Conservation (phyloP, 2,113 vertebrate genomes). For the Vulpes lagopus region DNA sequence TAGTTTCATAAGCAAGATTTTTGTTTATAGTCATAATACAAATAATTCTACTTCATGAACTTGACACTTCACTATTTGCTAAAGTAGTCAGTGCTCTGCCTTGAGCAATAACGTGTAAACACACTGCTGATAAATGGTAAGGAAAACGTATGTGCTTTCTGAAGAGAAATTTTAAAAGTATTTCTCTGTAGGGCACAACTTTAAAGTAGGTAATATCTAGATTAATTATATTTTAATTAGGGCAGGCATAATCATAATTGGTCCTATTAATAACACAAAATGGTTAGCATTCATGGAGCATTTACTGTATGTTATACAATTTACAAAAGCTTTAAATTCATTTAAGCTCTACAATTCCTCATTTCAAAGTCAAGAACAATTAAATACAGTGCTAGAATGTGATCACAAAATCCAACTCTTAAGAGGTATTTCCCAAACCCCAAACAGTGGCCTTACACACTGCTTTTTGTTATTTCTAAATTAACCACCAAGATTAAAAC, state of each 20-base stretch:
- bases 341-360: slow-evolving; percentile 35
- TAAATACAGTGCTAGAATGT: background rate
- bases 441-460: background rate
- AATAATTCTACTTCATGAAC: slow-evolving; percentile 15
- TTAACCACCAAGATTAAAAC: slow-evolving; percentile 14
- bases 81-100: background rate
- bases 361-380: background rate
- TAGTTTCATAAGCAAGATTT: background rate
- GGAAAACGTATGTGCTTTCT: background rate
- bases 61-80: background rate
- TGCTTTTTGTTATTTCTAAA: slow-evolving; percentile 13
- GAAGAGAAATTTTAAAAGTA: background rate
- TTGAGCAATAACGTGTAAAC: background rate
- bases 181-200: background rate
- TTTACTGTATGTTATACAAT: background rate
- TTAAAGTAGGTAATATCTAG: slow-evolving; percentile 13
- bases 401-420: slow-evolving; percentile 9
- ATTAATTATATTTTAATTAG: background rate
- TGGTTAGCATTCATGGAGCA: background rate
- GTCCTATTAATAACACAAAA: slow-evolving; percentile 28
- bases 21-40: background rate
- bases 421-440: background rate
- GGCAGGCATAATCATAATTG: background rate
- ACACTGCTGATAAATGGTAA: background rate
- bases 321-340: background rate